Conservation (phyloP, 2,888 invertebrate species). For the Corythucha ciliata region DNA sequence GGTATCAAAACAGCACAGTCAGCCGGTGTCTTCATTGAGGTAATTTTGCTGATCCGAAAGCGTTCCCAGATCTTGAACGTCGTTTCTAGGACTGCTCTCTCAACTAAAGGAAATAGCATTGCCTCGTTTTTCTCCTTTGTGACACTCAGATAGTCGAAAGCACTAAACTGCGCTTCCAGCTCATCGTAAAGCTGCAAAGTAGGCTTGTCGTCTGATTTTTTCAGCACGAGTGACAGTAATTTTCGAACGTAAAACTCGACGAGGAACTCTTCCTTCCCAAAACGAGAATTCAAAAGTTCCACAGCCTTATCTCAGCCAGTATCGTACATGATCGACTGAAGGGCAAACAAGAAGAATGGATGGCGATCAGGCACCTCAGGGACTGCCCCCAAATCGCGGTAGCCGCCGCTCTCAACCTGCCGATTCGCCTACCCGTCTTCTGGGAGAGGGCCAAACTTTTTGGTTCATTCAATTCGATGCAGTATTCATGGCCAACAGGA, state of each 20-base stretch:
- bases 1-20: no score
- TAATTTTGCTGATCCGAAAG: constrained; percentile 10
- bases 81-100: constrained; percentile 37
- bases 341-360: no score
- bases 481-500: neutral
- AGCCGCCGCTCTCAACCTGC: neutral
- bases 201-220: constrained; percentile 26
- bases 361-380: no score
- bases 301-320: constrained; percentile 34
- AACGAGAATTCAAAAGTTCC: constrained; percentile 29
- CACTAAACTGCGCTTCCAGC: constrained; percentile 36
- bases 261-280: constrained; percentile 33
- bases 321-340: no score
- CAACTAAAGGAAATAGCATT: constrained; percentile 38
- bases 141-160: constrained; percentile 35
- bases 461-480: constrained; percentile 9
- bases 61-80: constrained; percentile 35
- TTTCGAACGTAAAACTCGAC: constrained; percentile 37
- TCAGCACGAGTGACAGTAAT: constrained; percentile 36
- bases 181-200: constrained; percentile 34
- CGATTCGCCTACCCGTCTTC: neutral
- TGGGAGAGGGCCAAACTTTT: neutral
- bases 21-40: constrained; percentile 13
- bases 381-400: no score
- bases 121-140: constrained; percentile 36